Conservation (phyloP, 2,888 invertebrate genomes). For the Hypomecis atomaria region DNA sequence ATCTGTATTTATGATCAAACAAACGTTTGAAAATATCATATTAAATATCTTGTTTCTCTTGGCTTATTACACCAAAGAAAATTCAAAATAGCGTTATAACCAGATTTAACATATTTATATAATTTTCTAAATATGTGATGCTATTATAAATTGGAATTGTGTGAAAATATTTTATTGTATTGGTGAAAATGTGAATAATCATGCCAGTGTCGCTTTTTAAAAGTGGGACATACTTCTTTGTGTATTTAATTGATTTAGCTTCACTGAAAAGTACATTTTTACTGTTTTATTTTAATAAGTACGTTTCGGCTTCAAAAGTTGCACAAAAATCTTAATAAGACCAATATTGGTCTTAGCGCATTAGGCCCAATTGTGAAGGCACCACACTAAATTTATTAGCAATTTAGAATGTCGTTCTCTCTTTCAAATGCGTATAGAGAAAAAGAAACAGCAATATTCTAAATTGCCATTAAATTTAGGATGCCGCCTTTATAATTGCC, state of each 20-base stretch:
- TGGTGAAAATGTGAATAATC: not conserved
- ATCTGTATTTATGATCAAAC: constrained; percentile 33
- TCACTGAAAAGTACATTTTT: constrained; percentile 1
- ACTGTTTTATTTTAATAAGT: not conserved
- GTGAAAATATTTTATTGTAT: not conserved
- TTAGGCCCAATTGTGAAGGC: no score
- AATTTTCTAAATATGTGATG: not conserved
- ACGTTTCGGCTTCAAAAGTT: no score
- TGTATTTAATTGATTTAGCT: not conserved
- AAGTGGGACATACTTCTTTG: not conserved
- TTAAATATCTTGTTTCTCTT: constrained; percentile 1
- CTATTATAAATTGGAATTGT: not conserved
- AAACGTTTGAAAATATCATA: constrained; percentile 36
- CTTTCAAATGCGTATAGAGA: no score
- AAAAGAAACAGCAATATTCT: no score
- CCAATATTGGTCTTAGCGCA: no score
- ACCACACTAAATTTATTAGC: no score
- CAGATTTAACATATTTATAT: not conserved
- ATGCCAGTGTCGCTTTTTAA: not conserved
- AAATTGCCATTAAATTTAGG: no score
- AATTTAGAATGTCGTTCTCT: no score
- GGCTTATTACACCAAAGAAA: constrained; percentile 18
- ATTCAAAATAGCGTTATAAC: constrained; percentile 5
- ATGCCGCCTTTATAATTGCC: no score
- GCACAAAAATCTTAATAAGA: no score